Evolutionary conservation across 2,113 vertebrate genomes (phyloP).

Genomic region (Pelvicachromis taeniatus): DNA sequence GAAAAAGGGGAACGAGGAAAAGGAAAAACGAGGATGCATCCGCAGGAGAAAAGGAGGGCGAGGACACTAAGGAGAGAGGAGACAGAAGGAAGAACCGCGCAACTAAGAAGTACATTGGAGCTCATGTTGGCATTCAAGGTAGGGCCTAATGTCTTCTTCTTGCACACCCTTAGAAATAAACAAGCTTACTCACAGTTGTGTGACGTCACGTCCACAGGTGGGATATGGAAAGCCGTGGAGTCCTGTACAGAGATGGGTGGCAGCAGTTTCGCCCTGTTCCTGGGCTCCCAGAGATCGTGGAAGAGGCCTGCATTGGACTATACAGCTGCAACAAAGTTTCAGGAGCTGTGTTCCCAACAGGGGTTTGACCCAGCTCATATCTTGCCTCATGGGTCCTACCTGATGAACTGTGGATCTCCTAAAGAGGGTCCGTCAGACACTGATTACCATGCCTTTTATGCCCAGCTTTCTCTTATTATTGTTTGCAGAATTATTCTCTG

Average conservation of each 20-base stretch:
- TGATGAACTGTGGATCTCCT: constrained; percentile 80
- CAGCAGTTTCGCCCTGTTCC: constrained; percentile 72
- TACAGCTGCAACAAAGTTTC: constrained; percentile 65
- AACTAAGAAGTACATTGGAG: constrained; percentile 70
- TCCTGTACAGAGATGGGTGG: constrained; percentile 64
- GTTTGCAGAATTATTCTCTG: neutral
- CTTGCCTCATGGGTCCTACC: constrained; percentile 77
- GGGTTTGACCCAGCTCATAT: constrained; percentile 67
- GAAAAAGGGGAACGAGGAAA: constrained; percentile 38
- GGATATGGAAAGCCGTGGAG: constrained; percentile 77
- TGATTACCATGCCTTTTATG: neutral
- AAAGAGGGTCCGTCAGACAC: constrained; percentile 64
- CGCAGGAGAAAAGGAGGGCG: neutral
- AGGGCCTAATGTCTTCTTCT: neutral
- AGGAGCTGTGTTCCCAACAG: constrained; percentile 47
- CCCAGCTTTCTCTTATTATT: neutral
- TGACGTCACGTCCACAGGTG: constrained; percentile 55
- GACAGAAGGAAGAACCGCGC: neutral
- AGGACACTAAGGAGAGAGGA: neutral
- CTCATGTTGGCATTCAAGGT: constrained; percentile 75
- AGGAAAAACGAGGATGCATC: constrained; percentile 20
- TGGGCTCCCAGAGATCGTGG: constrained; percentile 77
- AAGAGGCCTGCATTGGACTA: constrained; percentile 65
- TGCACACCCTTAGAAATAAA: neutral
- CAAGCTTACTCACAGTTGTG: neutral